Conservation (phyloP, 1,140 invertebrate genomes). For the Grapholita molesta region DNA sequence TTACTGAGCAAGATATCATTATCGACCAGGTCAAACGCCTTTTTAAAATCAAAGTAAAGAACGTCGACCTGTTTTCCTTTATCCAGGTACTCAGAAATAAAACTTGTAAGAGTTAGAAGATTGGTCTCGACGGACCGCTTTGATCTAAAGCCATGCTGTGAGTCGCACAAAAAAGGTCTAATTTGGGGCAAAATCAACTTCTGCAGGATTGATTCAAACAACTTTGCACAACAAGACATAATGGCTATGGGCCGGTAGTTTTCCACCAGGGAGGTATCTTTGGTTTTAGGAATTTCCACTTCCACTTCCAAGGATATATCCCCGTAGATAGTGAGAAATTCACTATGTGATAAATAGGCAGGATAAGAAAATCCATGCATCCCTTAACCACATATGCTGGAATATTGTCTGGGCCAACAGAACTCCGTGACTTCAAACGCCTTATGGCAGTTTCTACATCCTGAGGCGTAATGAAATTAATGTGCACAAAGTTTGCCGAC, state of each 20-base stretch:
- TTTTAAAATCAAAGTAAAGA: too few relatives aligned
- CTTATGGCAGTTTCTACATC: neutral
- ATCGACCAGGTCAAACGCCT: slow-evolving; percentile 36
- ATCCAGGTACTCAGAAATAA: neutral
- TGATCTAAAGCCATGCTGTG: slow-evolving; percentile 10
- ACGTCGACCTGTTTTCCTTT: slow-evolving; percentile 31
- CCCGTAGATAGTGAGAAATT: neutral
- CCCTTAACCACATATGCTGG: neutral
- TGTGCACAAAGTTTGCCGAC: neutral
- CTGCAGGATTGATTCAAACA: slow-evolving; percentile 10
- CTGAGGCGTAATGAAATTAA: neutral
- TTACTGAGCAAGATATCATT: slow-evolving; percentile 18
- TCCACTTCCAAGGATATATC: slow-evolving; percentile 1
- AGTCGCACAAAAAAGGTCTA: neutral
- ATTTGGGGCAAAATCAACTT: neutral
- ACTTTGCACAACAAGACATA: neutral
- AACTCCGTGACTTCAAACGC: neutral
- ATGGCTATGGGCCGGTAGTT: slow-evolving; percentile 12
- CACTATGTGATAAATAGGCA: neutral
- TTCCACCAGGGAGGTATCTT: neutral
- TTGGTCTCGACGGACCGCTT: slow-evolving; percentile 12
- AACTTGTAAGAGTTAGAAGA: neutral
- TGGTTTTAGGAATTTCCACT: slow-evolving; percentile 7
- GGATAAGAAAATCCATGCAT: neutral
- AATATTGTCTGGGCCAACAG: slow-evolving; percentile 9